Base-by-base conservation (phyloP, 1,140 invertebrate species). In the Trachymyrmex septentrionalis region DNA sequence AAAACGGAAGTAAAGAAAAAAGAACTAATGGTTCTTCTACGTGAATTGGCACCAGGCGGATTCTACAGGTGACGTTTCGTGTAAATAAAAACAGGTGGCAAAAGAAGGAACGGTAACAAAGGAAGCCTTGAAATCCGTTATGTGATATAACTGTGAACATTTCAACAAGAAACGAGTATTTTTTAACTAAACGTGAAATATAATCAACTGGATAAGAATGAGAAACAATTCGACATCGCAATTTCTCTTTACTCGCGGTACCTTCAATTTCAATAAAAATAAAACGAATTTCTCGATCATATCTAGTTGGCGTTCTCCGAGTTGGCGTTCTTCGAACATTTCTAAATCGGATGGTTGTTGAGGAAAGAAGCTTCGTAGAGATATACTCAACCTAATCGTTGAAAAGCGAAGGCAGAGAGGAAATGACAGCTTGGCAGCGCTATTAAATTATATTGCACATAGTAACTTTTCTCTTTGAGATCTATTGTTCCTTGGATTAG, bases 371-470 rank as follows among this genome's bases (percentile, higher is more conserved):
- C 63, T 61, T 27, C 38, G 24, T 57, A 50, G 69, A 73, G 30
- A 84, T 84, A 50, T 73, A 75, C 19, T 75, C 80, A 57, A 75
- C 72, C 61, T 84, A 75, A 84, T 84, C 69, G 27, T 38, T n/a
- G 38, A n/a, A n/a, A 75, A 50, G 24, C 38, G 57, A 50, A 24
- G 24, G 38, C 9, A 50, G 38, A 14, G 57, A 73, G 38, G 38
- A 61, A 73, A 82, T 61, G 67, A 55, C 34, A 44, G 48, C 66
- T 27, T 48, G 66, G 53, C 50, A 57, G 78, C 27, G 24, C 44
- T 73, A 73, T 73, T 73, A 73, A 73, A 50, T 84, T 84, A 84
- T 67, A 82, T 73, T 30, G 38, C 55, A 72, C 53, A 63, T 84
- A 19, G 19, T 71, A 84, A 73, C 53, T 73, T 16, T 44, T 38